A percentile compares a stretch with the other conserved stretches of the same genome.
phyloP scores from a whole-genome alignment of 2,797 vertebrate species.

The Anabacerthia variegaticeps region DNA sequence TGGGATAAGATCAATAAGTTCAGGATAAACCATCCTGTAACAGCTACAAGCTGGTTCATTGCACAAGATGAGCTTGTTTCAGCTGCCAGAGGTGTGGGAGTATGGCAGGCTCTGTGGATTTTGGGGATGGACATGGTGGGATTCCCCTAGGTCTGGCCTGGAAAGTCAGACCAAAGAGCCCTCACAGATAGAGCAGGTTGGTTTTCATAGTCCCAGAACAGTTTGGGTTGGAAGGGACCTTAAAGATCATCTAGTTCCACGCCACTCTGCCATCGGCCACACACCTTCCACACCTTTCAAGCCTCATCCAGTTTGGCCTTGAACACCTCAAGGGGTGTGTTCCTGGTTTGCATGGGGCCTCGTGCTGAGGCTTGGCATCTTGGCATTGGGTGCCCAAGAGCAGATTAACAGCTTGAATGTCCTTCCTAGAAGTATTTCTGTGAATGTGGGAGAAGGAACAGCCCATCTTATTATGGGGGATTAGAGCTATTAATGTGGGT shows the following conservation, averaged over 20 bases:
- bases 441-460: not conserved
- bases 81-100: not conserved
- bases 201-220: not conserved
- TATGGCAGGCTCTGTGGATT: not conserved
- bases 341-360: not conserved
- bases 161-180: not conserved
- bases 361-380: not conserved
- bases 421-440: conserved; percentile 15
- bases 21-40: not conserved
- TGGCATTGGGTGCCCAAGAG: accelerated
- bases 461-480: not conserved
- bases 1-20: not conserved
- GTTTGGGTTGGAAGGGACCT: not conserved
- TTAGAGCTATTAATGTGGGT: conserved; percentile 16
- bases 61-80: not conserved
- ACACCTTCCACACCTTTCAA: not conserved
- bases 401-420: not conserved
- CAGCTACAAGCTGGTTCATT: not conserved
- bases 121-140: not conserved
- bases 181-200: not conserved
- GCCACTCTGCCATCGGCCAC: not conserved
- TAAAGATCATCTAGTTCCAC: not conserved
- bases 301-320: not conserved
- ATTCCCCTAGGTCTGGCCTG: not conserved
- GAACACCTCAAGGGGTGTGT: not conserved